These are phyloP conservation scores for Macroglossus sobrinus DNA, from an alignment of 2,113 vertebrate species.

Conservation along the genomic window DNA sequence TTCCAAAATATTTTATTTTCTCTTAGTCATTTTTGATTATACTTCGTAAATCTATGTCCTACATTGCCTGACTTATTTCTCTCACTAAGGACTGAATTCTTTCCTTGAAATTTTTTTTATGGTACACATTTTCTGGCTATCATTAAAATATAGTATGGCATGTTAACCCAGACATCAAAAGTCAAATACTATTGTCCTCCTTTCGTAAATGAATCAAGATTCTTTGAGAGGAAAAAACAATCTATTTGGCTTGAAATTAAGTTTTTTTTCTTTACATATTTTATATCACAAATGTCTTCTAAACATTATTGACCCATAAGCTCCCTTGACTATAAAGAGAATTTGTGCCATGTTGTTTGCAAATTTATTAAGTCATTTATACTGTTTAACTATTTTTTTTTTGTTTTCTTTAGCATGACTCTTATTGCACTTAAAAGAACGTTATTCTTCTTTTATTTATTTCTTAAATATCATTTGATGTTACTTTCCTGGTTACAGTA, in stretches of 20 bases:
- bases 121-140: neutral
- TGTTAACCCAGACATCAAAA: neutral
- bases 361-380: neutral
- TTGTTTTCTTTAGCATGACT: neutral
- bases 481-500: neutral
- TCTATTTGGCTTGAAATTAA: neutral
- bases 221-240: neutral
- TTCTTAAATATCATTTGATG: neutral
- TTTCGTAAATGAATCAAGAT: neutral
- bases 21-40: neutral
- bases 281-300: neutral
- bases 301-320: neutral
- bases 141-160: neutral
- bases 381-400: neutral
- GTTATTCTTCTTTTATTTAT: neutral
- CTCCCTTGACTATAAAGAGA: neutral
- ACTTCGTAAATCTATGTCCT: neutral
- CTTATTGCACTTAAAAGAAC: neutral
- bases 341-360: neutral
- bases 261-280: neutral
- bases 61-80: neutral
- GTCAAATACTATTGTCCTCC: neutral
- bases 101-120: neutral
- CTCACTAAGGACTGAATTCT: neutral
- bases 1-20: neutral